phyloP scores from a whole-genome alignment of 1,140 invertebrate species.

The Mactra quadrangularis region DNA sequence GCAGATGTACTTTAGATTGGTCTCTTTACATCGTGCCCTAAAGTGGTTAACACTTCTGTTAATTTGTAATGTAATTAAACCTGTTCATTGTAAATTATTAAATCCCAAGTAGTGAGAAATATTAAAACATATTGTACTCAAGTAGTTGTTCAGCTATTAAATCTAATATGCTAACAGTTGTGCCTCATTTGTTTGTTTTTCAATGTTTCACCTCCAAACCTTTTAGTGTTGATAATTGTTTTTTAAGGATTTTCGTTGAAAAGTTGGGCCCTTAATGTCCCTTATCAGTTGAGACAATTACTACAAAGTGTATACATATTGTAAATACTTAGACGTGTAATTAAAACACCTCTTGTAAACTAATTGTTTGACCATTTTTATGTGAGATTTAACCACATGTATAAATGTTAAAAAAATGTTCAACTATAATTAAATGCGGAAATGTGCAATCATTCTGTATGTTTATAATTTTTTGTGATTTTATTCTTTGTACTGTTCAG shows the following conservation, averaged over 20 bases:
- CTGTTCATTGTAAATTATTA: background rate
- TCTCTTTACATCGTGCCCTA: too few relatives aligned
- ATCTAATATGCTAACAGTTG: background rate
- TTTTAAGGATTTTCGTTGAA: background rate
- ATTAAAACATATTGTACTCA: background rate
- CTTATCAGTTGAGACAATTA: background rate
- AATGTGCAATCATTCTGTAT: conserved; percentile 53
- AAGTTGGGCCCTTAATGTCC: background rate
- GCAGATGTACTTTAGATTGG: too few relatives aligned
- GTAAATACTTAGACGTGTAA: background rate
- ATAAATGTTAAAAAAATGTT: background rate
- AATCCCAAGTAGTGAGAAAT: background rate
- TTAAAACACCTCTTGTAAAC: background rate
- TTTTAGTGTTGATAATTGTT: background rate
- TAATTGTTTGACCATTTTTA: too few relatives aligned
- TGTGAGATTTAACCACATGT: background rate
- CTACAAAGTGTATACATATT: background rate
- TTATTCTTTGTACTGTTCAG: conserved; percentile 9
- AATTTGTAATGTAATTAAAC: background rate
- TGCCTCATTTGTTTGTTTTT: background rate
- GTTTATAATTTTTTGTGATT: conserved; percentile 38
- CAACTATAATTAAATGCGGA: conserved; percentile 41
- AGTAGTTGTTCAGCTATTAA: background rate
- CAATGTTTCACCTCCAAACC: background rate
- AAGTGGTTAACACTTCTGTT: too few relatives aligned